phyloP scores from a whole-genome alignment of 2,113 vertebrate species.

The Myotis brandtii region DNA sequence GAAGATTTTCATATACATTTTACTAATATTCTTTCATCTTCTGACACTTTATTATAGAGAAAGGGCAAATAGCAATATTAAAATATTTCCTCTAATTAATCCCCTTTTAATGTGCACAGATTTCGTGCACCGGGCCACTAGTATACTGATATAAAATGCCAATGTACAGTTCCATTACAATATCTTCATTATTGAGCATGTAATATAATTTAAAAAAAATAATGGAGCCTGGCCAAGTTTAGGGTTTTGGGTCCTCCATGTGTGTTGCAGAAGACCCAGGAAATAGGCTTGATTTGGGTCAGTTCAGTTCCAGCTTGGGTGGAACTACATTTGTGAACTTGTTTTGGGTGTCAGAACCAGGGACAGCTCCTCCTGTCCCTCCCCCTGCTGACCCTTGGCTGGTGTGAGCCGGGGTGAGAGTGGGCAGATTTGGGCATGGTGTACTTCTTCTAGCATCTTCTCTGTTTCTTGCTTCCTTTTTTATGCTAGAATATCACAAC shows the following conservation, averaged over 20 bases:
- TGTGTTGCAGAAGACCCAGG: background rate
- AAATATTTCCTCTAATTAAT: too few species aligned
- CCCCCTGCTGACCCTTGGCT: constrained; percentile 28
- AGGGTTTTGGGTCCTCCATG: background rate
- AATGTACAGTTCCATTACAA: background rate
- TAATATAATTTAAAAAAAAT: background rate
- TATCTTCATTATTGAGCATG: background rate
- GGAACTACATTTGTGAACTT: background rate
- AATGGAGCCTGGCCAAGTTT: background rate
- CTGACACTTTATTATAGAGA: too few species aligned
- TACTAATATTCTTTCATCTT: too few species aligned
- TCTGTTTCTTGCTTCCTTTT: constrained; percentile 34
- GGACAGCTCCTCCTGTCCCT: constrained; percentile 76
- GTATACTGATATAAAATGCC: background rate
- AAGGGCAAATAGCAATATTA: too few species aligned
- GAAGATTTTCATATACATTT: too few species aligned
- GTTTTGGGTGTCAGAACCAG: constrained; percentile 78
- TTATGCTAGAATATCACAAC: background rate
- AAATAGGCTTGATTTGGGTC: background rate
- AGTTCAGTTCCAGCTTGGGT: background rate
- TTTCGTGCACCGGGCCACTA: too few species aligned
- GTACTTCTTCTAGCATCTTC: background rate
- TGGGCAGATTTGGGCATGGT: background rate
- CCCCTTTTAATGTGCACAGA: too few species aligned
- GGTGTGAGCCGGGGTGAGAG: background rate